Conservation (phyloP, 2,797 vertebrate species). For the Liasis olivaceus region DNA sequence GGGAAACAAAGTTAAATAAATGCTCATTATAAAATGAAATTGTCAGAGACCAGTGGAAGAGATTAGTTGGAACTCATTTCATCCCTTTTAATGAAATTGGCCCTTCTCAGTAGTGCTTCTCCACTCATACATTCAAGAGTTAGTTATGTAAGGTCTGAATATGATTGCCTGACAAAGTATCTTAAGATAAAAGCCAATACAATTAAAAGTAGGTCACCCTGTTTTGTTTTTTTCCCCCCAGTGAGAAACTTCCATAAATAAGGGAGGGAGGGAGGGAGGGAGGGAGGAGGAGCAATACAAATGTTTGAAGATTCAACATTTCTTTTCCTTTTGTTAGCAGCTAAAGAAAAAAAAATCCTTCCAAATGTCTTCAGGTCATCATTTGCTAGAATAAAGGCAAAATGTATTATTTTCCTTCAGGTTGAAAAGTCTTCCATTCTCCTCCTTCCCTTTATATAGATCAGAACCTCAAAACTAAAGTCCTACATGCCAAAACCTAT, state of each 20-base stretch:
- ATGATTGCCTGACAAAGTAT: not conserved
- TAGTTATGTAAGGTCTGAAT: not conserved
- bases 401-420: not conserved
- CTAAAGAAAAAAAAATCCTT: constrained; percentile 1
- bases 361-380: not conserved
- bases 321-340: constrained; percentile 9
- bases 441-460: not conserved
- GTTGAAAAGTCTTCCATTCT: not conserved
- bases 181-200: constrained; percentile 1
- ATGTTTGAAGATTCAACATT: not conserved
- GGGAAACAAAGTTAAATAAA: not conserved
- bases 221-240: not conserved
- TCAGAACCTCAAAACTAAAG: not conserved
- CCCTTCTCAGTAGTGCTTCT: not conserved
- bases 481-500: not conserved
- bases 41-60: not conserved
- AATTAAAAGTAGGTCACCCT: constrained; percentile 22
- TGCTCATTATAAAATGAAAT: not conserved
- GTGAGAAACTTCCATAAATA: too few species aligned
- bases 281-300: not conserved
- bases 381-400: constrained; percentile 4
- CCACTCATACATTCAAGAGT: not conserved
- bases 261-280: not conserved
- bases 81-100: not conserved
- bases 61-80: not conserved